Evolutionary conservation across 2,888 invertebrate species (phyloP), one percentile per base, ranked within the genome.

Genomic region (Ennomos erosarius): DNA sequence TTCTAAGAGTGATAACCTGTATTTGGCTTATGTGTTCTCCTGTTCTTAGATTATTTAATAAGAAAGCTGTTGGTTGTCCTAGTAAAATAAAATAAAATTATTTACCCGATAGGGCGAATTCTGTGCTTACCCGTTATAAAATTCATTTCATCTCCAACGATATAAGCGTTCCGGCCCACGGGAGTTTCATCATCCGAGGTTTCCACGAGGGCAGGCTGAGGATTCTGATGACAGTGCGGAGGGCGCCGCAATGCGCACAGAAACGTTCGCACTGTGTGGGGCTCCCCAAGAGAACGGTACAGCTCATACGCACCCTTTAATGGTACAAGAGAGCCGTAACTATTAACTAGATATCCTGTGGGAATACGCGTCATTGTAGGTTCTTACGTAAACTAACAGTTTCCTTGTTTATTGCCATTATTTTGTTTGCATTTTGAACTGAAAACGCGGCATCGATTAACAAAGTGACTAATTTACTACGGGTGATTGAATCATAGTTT

Each of bases 281-380:
- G 92, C 63, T 93, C 91, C 10, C 92, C 93, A 39, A 93, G 69
- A 34, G 69, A 70, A 57, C 76, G 75, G 75, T 93, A 94, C 39
- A 94, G 73, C 42, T 79, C 68, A 65, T 93, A 93, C 9, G 88
- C 71, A 3, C 78, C 82, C 67, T 82, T 82, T 47, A 94, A 70
- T 0, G 94, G 93, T 13, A 93, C 67, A 56, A 86, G 79, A 59
- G 82, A 71, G 3, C 84, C 89, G 64, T 77, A 87, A 9, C 78
- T 81, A 49, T 81, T 78, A 1, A 79, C 78, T 33, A 91, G 73
- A 34, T 70, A 76, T 13, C 90, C 91, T 91, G 56, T 52, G 64
- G 55, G 8, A 39, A 33, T 36, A 53, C 11, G 6, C 43, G 10
- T 13, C 16, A 16, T 16, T 16, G n/a, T n/a, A n/a, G 1, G 16